phyloP scores from a whole-genome alignment of 2,888 invertebrate species.

The Petrolisthes manimaculis region DNA sequence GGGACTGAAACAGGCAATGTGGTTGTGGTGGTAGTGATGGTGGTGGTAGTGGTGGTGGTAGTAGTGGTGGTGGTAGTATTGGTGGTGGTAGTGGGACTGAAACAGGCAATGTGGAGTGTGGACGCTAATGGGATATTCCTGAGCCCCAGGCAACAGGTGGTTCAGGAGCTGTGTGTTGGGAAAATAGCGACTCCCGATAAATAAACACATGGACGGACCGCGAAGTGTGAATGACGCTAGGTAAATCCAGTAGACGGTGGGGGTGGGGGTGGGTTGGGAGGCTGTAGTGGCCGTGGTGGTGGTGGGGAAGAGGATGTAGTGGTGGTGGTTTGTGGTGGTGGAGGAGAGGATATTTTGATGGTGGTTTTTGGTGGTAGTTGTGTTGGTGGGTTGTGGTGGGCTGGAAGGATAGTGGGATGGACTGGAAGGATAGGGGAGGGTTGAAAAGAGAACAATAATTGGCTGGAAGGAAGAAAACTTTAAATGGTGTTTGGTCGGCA shows the following conservation, averaged over 20 bases:
- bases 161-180: constrained; percentile 12
- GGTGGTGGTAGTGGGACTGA: neutral
- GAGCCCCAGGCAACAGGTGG: constrained; percentile 23
- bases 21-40: too few species aligned
- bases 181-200: constrained; percentile 11
- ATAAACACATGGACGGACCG: constrained; percentile 26
- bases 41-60: neutral
- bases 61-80: neutral
- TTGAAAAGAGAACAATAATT: too few species aligned
- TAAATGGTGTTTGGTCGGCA: too few species aligned
- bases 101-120: neutral
- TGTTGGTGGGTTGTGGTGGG: too few species aligned
- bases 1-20: too few species aligned
- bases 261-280: neutral
- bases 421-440: neutral
- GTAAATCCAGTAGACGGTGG: constrained; percentile 16
- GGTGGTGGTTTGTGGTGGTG: neutral
- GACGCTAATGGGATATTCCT: constrained; percentile 21
- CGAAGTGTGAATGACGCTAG: constrained; percentile 25
- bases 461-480: too few species aligned
- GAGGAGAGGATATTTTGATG: neutral
- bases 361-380: too few species aligned
- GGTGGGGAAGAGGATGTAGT: neutral
- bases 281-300: neutral
- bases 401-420: constrained; percentile 4